Base-by-base conservation (phyloP, 2,797 vertebrate species). In the Xiphorhynchus erythropygius region DNA sequence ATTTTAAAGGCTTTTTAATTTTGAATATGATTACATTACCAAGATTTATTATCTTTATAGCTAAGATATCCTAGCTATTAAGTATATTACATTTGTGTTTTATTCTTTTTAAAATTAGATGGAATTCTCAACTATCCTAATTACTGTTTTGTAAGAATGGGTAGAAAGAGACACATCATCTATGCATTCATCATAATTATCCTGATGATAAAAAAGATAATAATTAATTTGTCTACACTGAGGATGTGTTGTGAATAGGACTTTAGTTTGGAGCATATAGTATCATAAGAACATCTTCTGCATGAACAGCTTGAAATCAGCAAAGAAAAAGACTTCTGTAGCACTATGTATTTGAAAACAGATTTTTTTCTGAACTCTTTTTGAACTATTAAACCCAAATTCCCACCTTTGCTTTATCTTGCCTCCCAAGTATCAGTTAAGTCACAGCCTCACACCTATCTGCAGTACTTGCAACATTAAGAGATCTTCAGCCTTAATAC, bases 111-210 rank as follows among this genome's bases (percentile, higher is more conserved):
- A 27, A 79, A 84, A 49, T 28, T 39, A 63, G 18, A 55, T 82
- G 12, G 19, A 59, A 65, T 87, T 77, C 35, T 79, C 49, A 52
- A 18, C n/a, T 80, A 49, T 32, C 5, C 1, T 92, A 90, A 94
- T 92, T 85, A 87, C 15, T 95, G 33, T 67, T 93, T 93, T 89
- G 41, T n/a, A 84, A 76, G 50, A 53, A 81, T 10, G 12, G 10
- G 11, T 80, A 62, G 53, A 70, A 86, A 83, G 82, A 76, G 13
- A 4, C 18, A 53, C 30, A 89, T 42, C 27, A 53, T 55, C 60
- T 87, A 39, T 42, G 32, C n/a, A 80, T 63, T 77, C n/a, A 68
- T 92, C 62, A 74, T 83, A 80, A 89, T 91, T 87, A 94, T 56
- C 28, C 46, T 35, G 79, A 3, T 39, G 37, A 95, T 82, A 79